A percentile compares a stretch with the other conserved stretches of the same genome.
Conservation (phyloP, 2,888 invertebrate genomes). For the Dyspetes luteomarginatus region DNA sequence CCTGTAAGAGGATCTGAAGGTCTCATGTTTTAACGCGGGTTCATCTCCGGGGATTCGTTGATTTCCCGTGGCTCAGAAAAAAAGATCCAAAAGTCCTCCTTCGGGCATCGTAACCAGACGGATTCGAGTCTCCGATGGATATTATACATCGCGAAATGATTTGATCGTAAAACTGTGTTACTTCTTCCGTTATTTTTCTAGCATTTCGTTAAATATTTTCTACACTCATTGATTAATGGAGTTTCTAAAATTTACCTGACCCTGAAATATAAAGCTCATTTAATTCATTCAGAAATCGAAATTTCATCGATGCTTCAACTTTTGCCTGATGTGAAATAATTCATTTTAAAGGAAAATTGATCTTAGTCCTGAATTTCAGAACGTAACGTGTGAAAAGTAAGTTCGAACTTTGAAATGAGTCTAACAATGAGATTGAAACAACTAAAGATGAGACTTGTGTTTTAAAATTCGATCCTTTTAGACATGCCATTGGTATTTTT, state of each 20-base stretch:
- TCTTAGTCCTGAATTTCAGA: too few species aligned
- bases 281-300: too few species aligned
- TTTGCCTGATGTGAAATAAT: too few species aligned
- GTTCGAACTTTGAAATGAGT: too few species aligned
- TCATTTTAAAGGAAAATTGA: too few species aligned
- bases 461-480: not conserved
- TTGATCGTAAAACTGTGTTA: conserved; percentile 28
- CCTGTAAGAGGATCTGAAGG: conserved; percentile 13
- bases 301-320: too few species aligned
- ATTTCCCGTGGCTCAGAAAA: conserved; percentile 63
- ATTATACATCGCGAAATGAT: conserved; percentile 7
- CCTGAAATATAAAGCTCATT: too few species aligned
- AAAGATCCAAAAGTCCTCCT: conserved; percentile 26
- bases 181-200: not conserved
- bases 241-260: not conserved
- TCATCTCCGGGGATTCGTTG: conserved; percentile 59
- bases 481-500: too few species aligned
- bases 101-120: not conserved
- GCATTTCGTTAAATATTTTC: not conserved
- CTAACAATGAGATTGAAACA: too few species aligned
- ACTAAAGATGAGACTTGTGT: too few species aligned
- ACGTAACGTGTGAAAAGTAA: too few species aligned
- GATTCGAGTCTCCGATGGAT: conserved; percentile 24
- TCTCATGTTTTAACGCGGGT: conserved; percentile 43
- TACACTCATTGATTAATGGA: too few species aligned